These are phyloP conservation scores for Pheosia gnoma DNA, from an alignment of 2,888 invertebrate species.

Conservation along the genomic window DNA sequence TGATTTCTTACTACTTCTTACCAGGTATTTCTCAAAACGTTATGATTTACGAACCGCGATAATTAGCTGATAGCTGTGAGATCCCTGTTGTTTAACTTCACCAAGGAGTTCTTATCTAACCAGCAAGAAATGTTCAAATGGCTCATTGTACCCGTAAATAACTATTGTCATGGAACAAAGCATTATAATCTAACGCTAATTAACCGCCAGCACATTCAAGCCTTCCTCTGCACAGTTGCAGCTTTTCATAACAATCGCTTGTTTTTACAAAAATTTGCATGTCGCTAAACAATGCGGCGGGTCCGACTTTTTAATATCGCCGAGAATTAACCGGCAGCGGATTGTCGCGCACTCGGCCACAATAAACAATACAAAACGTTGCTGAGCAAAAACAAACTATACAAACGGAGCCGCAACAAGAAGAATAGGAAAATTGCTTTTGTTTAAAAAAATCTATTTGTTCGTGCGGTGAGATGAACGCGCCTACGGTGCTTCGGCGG, in stretches of 20 bases:
- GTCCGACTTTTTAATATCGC: constrained; percentile 73
- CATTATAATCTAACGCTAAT: constrained; percentile 66
- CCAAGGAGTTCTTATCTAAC: constrained; percentile 29
- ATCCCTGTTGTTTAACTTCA: background rate
- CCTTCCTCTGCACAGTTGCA: constrained; percentile 49
- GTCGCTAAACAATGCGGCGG: constrained; percentile 65
- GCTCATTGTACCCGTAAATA: constrained; percentile 25
- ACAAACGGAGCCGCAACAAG: constrained; percentile 78
- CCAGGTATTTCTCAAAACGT: background rate
- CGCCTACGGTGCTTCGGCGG: constrained; percentile 71
- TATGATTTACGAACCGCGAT: background rate
- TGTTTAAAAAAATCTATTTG: constrained; percentile 84
- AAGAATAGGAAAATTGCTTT: constrained; percentile 84
- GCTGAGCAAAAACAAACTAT: constrained; percentile 79
- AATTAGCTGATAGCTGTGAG: constrained; percentile 5
- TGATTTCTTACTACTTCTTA: no score
- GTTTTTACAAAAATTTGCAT: constrained; percentile 78
- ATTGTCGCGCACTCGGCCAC: constrained; percentile 76
- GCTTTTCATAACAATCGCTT: constrained; percentile 73
- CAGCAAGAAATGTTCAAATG: constrained; percentile 31
- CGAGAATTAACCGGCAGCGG: constrained; percentile 81
- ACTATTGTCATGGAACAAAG: constrained; percentile 41
- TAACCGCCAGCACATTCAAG: constrained; percentile 59
- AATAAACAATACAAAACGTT: constrained; percentile 82
- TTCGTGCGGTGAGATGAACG: constrained; percentile 79